phyloP scores from a whole-genome alignment of 1,140 invertebrate genomes.

The Achroia grisella region DNA sequence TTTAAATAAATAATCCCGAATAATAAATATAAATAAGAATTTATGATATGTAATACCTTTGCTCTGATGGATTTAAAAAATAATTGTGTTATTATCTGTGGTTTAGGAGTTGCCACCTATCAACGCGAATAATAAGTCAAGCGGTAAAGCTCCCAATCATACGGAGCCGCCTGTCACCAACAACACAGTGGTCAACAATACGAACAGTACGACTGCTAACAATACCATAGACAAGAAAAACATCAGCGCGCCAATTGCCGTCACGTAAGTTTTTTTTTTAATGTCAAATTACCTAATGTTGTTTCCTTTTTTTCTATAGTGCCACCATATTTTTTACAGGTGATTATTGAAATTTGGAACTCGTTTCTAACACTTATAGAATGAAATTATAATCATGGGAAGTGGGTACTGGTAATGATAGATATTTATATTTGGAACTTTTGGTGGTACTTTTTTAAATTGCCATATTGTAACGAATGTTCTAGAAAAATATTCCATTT shows the following conservation, averaged over 20 bases:
- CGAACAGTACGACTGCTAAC: constrained; percentile 48
- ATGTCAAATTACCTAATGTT: no score
- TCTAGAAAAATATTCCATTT: no score
- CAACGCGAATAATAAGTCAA: constrained; percentile 71
- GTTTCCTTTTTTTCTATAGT: no score
- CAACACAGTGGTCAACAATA: constrained; percentile 43
- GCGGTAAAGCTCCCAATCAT: constrained; percentile 33
- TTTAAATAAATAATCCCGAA: not conserved
- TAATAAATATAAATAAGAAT: not conserved
- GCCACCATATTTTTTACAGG: no score
- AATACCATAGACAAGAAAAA: constrained; percentile 64
- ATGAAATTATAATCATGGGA: no score
- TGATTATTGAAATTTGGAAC: no score
- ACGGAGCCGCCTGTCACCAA: constrained; percentile 18
- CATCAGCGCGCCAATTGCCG: constrained; percentile 61
- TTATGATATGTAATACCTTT: not conserved
- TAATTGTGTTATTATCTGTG: not conserved
- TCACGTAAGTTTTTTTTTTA: constrained; percentile 46
- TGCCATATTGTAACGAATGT: no score
- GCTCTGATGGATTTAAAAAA: not conserved
- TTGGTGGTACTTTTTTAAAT: no score
- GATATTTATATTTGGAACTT: no score
- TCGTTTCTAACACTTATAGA: no score
- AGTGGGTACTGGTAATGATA: no score
- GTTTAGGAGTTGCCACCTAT: constrained; percentile 59